Evolutionary conservation across 2,888 invertebrate species (phyloP).

Genomic region (Drosophila aldrichi): DNA sequence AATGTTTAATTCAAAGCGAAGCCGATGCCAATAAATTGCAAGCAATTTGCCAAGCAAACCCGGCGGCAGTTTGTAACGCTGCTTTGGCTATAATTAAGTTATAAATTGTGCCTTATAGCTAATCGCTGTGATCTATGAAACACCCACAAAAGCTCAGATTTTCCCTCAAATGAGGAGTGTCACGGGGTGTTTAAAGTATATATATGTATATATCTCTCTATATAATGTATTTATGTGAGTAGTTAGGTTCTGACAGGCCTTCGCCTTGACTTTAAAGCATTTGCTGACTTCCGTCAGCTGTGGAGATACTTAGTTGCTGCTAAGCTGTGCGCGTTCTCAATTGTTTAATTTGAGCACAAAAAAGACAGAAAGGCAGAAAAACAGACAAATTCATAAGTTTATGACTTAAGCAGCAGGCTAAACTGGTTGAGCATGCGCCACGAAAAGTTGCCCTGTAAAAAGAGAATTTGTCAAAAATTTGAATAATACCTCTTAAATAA

Average conservation of each 20-base stretch:
- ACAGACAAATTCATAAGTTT: slow-evolving; percentile 35
- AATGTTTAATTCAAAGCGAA: slow-evolving; percentile 42
- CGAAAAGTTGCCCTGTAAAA: slow-evolving; percentile 12
- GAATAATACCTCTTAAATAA: too few species aligned
- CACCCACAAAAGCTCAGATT: slow-evolving; percentile 54
- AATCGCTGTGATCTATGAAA: slow-evolving; percentile 67
- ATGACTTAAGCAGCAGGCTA: slow-evolving; percentile 19
- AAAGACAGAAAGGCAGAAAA: slow-evolving; percentile 3
- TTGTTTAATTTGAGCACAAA: slow-evolving; percentile 48
- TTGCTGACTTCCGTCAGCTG: slow-evolving; percentile 52
- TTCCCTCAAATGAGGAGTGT: neutral
- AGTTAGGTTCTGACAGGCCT: slow-evolving; percentile 30
- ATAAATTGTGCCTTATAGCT: slow-evolving; percentile 66
- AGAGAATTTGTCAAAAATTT: neutral
- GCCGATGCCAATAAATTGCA: slow-evolving; percentile 56
- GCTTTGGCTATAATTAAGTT: slow-evolving; percentile 74
- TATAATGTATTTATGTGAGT: slow-evolving; percentile 1
- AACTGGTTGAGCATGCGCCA: neutral
- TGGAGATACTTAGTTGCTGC: slow-evolving; percentile 36
- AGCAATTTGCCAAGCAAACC: slow-evolving; percentile 61
- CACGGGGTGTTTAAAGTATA: neutral
- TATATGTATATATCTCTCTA: neutral
- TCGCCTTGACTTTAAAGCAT: slow-evolving; percentile 51
- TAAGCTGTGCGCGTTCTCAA: slow-evolving; percentile 49
- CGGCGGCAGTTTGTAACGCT: slow-evolving; percentile 64